Evolutionary conservation across 2,113 vertebrate genomes (phyloP), one percentile per base, ranked within the genome.

Genomic region (Tyto alba): DNA sequence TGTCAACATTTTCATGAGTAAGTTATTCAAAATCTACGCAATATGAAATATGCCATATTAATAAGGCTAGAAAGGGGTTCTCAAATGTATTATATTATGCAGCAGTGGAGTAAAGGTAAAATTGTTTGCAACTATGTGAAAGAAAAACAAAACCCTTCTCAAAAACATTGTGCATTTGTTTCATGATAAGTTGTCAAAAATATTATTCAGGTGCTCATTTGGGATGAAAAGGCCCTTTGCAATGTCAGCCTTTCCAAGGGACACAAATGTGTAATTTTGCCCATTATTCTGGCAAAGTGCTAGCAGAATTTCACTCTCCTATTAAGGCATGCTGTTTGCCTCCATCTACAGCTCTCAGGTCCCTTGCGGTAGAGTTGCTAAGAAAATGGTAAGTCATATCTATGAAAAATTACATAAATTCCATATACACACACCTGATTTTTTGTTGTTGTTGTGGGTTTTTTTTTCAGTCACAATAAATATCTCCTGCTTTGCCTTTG

Each of bases 321-420:
- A 71, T 95, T 91, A 90, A 88, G 75, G 88, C 67, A 64, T 60
- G 50, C 79, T 94, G 63, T 80, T 85, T 92, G 47, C 79, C 57
- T 93, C 84, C 64, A 64, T 81, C 75, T 93, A 71, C 40, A 88
- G 67, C 47, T 83, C 90, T 50, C 36, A 95, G 22, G 55, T 93
- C 79, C 87, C 88, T 86, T 81, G 85, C 87, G 93, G 79, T 30
- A 71, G 36, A 89, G 68, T 52, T 84, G 50, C 55, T 50, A 56
- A 83, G 85, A 93, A 92, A 94, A 91, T 20, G 21, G 20, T 56
- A 92, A 88, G 52, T 50, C 23, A 1, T 52, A 59, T 7, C 15
- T 75, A 36, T 55, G 66, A 91, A 93, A 91, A 94, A 83, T 47
- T 55, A 45, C 15, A 38, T 63, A 67, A 77, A 77, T 78, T 84